Conservation (phyloP, 2,797 vertebrate species). For the Hafferia zeledoni region DNA sequence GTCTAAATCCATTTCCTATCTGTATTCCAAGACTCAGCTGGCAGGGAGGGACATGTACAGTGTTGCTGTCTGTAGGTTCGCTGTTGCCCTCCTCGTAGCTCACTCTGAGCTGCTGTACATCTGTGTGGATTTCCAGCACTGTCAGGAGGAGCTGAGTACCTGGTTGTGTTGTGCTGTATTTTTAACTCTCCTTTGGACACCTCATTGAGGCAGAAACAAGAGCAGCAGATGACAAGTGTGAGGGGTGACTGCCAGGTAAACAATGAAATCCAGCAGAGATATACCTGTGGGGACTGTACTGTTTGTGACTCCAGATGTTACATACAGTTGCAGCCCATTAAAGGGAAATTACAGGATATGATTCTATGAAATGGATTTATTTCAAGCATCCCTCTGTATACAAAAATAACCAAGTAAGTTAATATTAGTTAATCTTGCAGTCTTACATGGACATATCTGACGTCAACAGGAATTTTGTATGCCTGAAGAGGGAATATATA, state of each 20-base stretch:
- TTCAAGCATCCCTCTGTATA: neutral
- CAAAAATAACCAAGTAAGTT: constrained; percentile 22
- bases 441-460: constrained; percentile 7
- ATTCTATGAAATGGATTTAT: constrained; percentile 16
- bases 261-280: neutral
- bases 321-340: neutral
- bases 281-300: neutral
- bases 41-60: neutral
- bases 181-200: neutral
- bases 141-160: neutral
- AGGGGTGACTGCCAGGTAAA: neutral
- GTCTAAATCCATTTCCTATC: neutral
- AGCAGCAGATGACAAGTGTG: neutral
- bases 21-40: neutral
- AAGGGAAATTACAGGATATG: constrained; percentile 18
- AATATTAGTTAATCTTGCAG: constrained; percentile 52
- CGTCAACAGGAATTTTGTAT: constrained; percentile 29
- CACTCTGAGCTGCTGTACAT: neutral
- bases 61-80: fast-evolving
- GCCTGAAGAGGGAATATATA: constrained; percentile 17
- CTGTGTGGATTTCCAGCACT: neutral
- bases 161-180: neutral
- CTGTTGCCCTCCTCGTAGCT: neutral
- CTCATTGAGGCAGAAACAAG: neutral
- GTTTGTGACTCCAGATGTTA: constrained; percentile 20